Conservation (phyloP, 2,113 vertebrate genomes). For the Corydoras sp. region DNA sequence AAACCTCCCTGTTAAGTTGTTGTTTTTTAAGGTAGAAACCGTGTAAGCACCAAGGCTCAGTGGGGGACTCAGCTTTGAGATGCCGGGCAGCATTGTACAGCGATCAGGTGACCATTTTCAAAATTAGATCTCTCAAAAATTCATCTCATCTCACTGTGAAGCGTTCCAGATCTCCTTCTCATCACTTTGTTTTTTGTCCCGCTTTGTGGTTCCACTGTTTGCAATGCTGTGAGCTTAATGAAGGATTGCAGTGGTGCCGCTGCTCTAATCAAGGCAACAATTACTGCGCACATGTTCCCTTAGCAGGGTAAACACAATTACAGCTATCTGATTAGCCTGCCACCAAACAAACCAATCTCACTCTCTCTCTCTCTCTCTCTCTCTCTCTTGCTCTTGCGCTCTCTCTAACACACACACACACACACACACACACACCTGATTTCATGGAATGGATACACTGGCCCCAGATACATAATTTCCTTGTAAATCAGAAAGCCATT, state of each 20-base stretch:
- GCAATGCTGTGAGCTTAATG: constrained; percentile 34
- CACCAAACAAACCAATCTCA: constrained; percentile 38
- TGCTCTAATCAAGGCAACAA: constrained; percentile 51
- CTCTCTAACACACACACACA: constrained; percentile 6
- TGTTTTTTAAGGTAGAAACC: no score
- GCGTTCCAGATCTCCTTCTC: background rate
- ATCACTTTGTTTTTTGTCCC: background rate
- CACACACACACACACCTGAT: constrained; percentile 9
- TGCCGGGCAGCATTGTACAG: no score
- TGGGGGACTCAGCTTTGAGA: no score
- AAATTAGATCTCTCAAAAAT: no score
- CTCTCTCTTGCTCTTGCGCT: no score
- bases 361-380: background rate
- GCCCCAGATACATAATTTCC: background rate
- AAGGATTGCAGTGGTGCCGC: constrained; percentile 33
- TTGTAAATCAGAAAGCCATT: constrained; percentile 23
- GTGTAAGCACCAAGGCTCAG: no score
- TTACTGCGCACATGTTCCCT: constrained; percentile 48
- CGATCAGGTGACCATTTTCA: no score
- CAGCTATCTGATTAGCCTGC: constrained; percentile 53
- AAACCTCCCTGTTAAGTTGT: no score
- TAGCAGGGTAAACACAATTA: constrained; percentile 55
- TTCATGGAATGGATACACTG: background rate
- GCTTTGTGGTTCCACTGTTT: constrained; percentile 5
- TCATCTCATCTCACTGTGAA: background rate